Evolutionary conservation across 2,113 vertebrate species (phyloP), one percentile per base, ranked within the genome.

Genomic region (Chaenocephalus aceratus): DNA sequence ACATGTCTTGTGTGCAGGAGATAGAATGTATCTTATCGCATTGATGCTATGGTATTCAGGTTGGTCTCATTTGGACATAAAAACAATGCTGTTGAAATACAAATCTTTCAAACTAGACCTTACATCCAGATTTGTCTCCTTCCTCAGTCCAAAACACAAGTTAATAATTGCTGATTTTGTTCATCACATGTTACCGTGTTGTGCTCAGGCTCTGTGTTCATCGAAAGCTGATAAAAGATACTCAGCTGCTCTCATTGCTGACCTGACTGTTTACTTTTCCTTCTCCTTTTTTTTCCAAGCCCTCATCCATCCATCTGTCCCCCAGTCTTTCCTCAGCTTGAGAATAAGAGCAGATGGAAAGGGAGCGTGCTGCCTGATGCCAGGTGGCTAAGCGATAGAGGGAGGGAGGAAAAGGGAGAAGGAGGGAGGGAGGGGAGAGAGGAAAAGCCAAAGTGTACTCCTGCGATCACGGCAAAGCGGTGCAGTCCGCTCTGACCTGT

Each of bases 191-290:
- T 62, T 44, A 46, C 70, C 9, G 0, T 56, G 53, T 49, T 57
- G 68, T 6, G 16, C 34, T 84, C 65, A 3, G 66, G 57, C 70
- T 48, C 58, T 68, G 67, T 46, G 69, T 76, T 85, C 73, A 87
- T 84, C 85, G 82, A 46, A 84, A 72, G 36, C 84, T 79, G 83
- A 91, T 86, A 89, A 87, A 83, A 67, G 56, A 84, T 75, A 88
- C 67, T 86, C 75, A 14, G 84, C 73, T 64, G 80, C 59, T 49
- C 78, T 83, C 73, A 44, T 34, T 48, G 86, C 80, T 30, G 81
- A 84, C 88, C 84, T 52, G 54, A 54, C 66, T 92, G 91, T 94
- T 94, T 90, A 84, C 87, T 89, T 91, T 93, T 90, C 94, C 91
- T 76, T 74, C 74, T 80, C 75, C 74, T 86, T 48, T 87, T 41